These are phyloP conservation scores for Torymus aiolomorphi DNA, from an alignment of 2,888 invertebrate genomes.

Conservation along the genomic window DNA sequence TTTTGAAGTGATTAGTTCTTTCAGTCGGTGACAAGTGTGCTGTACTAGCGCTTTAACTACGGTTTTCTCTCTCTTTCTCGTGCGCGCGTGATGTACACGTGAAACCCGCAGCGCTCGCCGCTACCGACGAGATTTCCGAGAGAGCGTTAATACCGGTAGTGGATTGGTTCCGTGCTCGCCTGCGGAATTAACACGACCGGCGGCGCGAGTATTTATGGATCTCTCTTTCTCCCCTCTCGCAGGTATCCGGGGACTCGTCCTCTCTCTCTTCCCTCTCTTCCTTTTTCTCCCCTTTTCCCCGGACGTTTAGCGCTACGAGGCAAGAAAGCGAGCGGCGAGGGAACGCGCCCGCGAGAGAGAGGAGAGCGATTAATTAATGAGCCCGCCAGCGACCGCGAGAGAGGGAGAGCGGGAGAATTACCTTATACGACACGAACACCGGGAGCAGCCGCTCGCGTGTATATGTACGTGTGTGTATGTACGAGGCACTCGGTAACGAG, in stretches of 20 bases:
- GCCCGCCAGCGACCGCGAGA: slow-evolving; percentile 7
- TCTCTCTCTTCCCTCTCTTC: not conserved
- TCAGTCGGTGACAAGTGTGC: no score
- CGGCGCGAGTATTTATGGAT: slow-evolving; percentile 46
- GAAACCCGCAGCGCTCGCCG: no score
- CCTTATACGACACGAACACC: slow-evolving; percentile 17
- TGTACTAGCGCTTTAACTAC: no score
- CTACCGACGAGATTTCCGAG: not conserved
- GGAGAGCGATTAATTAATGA: slow-evolving; percentile 47
- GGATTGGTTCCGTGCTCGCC: slow-evolving; percentile 67
- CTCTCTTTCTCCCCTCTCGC: slow-evolving; percentile 5
- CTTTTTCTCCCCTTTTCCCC: not conserved
- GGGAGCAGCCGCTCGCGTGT: slow-evolving; percentile 11
- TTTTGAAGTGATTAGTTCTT: no score
- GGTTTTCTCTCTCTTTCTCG: no score
- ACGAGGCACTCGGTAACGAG: slow-evolving; percentile 35
- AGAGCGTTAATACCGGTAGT: slow-evolving; percentile 73
- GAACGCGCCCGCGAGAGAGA: not conserved
- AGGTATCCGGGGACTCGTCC: slow-evolving; percentile 41
- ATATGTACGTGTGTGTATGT: not conserved
- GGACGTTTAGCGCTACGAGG: no score
- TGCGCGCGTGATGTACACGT: no score
- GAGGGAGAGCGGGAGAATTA: slow-evolving; percentile 7
- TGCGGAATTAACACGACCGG: slow-evolving; percentile 61
- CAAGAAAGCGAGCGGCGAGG: no score